Percentiles rank a stretch among this genome's conserved stretches.
phyloP scores from a whole-genome alignment of 2,113 vertebrate species.

The Oncorhynchus nerka region DNA sequence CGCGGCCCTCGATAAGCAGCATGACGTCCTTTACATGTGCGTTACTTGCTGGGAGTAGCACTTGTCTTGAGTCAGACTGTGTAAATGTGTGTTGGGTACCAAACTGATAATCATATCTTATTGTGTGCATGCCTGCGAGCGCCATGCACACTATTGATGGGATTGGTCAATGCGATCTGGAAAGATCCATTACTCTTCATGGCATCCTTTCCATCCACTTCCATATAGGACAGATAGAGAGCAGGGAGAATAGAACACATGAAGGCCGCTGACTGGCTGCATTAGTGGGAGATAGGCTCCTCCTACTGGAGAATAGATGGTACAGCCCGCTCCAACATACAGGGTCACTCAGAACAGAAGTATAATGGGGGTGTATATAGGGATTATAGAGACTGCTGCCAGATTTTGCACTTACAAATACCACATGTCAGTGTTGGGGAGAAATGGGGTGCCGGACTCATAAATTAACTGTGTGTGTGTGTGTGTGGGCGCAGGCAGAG shows the following conservation, averaged over 20 bases:
- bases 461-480: no score
- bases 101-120: no score
- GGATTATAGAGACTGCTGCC: no score
- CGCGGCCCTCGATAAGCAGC: no score
- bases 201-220: constrained; percentile 37
- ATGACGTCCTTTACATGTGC: no score
- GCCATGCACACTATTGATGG: not conserved
- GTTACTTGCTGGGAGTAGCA: not conserved
- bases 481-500: not conserved
- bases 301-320: constrained; percentile 37
- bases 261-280: not conserved
- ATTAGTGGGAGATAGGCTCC: constrained; percentile 43
- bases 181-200: constrained; percentile 25
- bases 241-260: not conserved
- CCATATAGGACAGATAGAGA: constrained; percentile 13
- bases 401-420: no score
- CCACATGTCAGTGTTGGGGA: no score
- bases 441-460: no score
- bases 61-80: not conserved
- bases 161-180: constrained; percentile 25
- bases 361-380: no score
- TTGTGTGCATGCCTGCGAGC: no score
- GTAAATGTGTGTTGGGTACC: no score
- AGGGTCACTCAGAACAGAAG: no score
- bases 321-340: not conserved